phyloP scores from a whole-genome alignment of 1,140 invertebrate species.

The Gyrodactylus bullatarudis region DNA sequence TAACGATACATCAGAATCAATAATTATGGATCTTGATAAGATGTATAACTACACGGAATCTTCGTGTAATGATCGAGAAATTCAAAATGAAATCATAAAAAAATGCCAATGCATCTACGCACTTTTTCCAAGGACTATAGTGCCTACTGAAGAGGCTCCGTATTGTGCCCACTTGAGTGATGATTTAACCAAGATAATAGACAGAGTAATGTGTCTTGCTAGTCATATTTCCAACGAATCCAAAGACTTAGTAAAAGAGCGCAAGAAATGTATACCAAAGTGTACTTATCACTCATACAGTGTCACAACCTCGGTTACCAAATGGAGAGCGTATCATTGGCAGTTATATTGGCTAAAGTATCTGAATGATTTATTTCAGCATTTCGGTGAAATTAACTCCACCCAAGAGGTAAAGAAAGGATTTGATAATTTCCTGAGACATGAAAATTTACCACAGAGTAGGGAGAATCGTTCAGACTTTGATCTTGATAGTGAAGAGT shows the following conservation, averaged over 20 bases:
- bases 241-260: neutral
- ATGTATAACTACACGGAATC: neutral
- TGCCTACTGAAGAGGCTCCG: neutral
- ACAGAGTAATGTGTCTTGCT: neutral
- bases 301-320: neutral
- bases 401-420: neutral
- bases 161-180: neutral
- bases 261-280: neutral
- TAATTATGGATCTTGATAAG: neutral
- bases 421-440: neutral
- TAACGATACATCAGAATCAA: neutral
- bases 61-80: neutral
- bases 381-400: neutral
- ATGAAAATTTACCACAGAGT: neutral
- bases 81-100: conserved; percentile 1
- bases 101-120: neutral
- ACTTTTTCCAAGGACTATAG: neutral
- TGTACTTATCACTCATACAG: neutral
- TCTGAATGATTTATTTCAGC: neutral
- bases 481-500: neutral
- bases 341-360: conserved; percentile 2
- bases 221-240: neutral
- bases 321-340: neutral
- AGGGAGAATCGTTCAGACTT: neutral
- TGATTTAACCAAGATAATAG: neutral